Base-by-base conservation (phyloP, 2,888 invertebrate genomes). In the Cephonodes hylas region DNA sequence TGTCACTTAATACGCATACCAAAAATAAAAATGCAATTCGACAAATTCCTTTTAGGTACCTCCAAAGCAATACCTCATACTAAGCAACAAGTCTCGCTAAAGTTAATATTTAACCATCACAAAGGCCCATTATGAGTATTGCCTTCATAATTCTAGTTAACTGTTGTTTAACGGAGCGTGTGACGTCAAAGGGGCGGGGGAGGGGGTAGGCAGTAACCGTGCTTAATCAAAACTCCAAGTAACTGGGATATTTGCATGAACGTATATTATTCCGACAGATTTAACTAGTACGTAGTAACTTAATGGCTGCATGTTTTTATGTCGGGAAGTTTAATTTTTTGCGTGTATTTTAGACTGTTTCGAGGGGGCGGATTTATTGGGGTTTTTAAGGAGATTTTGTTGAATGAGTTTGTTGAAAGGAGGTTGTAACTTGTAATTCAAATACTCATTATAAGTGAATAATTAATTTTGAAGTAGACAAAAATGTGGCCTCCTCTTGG, bases 191-290 rank as follows among this genome's bases (percentile, higher is more conserved):
- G 74, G 78, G 75, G 74, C 76, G 53, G 31, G 27, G 31, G 15
- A 2, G 7, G 25, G 48, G 27, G 25, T 1, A n/a, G 42, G 1
- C 18, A 8, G 20, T 8, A 18, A 3, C 15, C 78, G 18, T 31
- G 53, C 31, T 82, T 88, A 88, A 88, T 89, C 87, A 88, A 80
- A 75, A 64, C 58, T 74, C 72, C 73, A 69, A 69, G 73, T 73
- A 80, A 76, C 79, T 73, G 72, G 66, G 65, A 64, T 69, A 87
- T 89, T 87, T 88, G 88, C 88, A 89, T 89, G 76, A 75, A 74
- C 68, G 75, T 78, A 76, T 80, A 81, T 83, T 81, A 76, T 88
- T 85, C 85, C 86, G 79, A 75, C 71, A 84, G 86, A 88, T 89
- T 88, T 75, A 80, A 79, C 82, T 67, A 53, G 53, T 31, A 18